Conservation (phyloP, 2,888 invertebrate genomes). For the Carcina quercana region DNA sequence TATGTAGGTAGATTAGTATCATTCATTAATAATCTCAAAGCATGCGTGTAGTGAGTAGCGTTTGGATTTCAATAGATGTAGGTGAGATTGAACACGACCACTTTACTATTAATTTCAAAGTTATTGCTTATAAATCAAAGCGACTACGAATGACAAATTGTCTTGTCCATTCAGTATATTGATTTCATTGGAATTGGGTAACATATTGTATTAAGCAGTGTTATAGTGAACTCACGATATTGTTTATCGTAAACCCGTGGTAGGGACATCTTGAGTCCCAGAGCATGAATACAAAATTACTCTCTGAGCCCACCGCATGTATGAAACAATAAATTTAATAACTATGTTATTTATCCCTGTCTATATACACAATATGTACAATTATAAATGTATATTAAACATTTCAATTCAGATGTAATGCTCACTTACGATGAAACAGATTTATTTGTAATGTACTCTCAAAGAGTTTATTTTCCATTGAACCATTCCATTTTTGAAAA, state of each 20-base stretch:
- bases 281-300: slow-evolving; percentile 36
- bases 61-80: slow-evolving; percentile 55
- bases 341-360: slow-evolving; percentile 39
- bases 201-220: neutral
- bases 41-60: slow-evolving; percentile 44
- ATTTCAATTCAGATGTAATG: too few relatives aligned
- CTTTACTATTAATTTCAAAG: slow-evolving; percentile 8
- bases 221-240: neutral
- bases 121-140: neutral
- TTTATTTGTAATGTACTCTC: too few relatives aligned
- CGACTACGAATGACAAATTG: neutral
- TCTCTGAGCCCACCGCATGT: slow-evolving; percentile 20
- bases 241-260: slow-evolving; percentile 8
- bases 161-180: neutral
- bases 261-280: slow-evolving; percentile 22
- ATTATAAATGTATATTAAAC: too few relatives aligned
- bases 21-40: slow-evolving; percentile 38
- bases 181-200: neutral
- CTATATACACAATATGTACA: slow-evolving; percentile 23
- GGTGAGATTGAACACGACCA: slow-evolving; percentile 45
- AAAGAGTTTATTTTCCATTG: too few relatives aligned
- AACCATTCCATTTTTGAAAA: too few relatives aligned
- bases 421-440: too few relatives aligned
- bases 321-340: slow-evolving; percentile 41
- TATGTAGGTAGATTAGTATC: slow-evolving; percentile 15